Conservation (phyloP, 2,888 invertebrate genomes). For the Uropetala carovei region DNA sequence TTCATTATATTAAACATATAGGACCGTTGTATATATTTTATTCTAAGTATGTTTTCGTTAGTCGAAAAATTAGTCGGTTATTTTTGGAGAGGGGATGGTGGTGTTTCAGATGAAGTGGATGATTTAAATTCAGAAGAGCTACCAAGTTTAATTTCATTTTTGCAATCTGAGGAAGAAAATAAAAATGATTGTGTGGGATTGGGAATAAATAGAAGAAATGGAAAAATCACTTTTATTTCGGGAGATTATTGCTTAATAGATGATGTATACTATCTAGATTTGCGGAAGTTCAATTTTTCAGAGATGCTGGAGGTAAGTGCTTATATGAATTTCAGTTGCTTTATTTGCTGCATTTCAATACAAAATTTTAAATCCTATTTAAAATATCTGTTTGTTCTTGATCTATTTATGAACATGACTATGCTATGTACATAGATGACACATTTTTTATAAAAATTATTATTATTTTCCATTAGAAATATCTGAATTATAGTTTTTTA, state of each 20-base stretch:
- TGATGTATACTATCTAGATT: conserved; percentile 78
- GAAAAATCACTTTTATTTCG: conserved; percentile 78
- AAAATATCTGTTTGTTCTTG: neutral
- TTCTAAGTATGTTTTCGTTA: conserved; percentile 50
- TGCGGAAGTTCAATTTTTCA: conserved; percentile 69
- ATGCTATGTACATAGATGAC: too few relatives aligned
- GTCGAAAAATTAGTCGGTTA: neutral
- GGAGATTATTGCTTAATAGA: conserved; percentile 79
- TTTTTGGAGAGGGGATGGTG: conserved; percentile 31
- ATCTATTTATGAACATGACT: too few relatives aligned
- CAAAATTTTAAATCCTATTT: neutral
- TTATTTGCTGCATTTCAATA: neutral
- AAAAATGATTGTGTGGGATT: neutral
- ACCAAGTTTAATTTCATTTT: conserved; percentile 1
- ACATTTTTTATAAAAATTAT: neutral
- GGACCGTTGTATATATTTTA: neutral
- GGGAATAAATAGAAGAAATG: neutral
- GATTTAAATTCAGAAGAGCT: conserved; percentile 69
- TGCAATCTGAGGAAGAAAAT: neutral
- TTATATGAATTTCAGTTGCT: neutral
- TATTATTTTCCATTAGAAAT: neutral
- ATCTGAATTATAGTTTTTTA: neutral
- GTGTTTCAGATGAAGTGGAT: conserved; percentile 67
- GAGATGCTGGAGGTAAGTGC: conserved; percentile 24
- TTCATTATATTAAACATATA: too few relatives aligned